Evolutionary conservation across 2,888 invertebrate species (phyloP).

Genomic region (Oasisia sp.): DNA sequence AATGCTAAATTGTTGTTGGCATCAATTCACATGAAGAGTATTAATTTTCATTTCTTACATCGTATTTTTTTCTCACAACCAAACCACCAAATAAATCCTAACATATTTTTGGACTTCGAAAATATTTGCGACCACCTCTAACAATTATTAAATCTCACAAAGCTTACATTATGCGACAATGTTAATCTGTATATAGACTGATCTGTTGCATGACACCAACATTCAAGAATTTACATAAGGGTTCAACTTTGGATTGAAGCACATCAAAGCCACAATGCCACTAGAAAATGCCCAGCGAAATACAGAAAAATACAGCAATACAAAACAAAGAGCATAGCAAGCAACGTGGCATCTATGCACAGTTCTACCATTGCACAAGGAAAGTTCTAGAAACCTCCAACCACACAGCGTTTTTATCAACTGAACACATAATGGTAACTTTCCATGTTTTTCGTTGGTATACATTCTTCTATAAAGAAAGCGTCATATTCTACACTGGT

Average conservation of each 20-base stretch:
- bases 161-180: not conserved
- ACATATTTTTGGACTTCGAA: too few relatives aligned
- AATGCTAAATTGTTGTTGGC: too few relatives aligned
- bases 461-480: not conserved
- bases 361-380: not conserved
- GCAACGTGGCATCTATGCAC: not conserved
- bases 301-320: not conserved
- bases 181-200: not conserved
- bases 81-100: too few relatives aligned
- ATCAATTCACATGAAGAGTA: too few relatives aligned
- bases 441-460: not conserved
- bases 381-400: slow-evolving; percentile 4
- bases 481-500: not conserved
- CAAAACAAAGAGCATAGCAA: not conserved
- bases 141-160: not conserved
- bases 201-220: not conserved
- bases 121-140: not conserved
- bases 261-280: not conserved
- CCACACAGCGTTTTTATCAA: not conserved
- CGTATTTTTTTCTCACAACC: too few relatives aligned
- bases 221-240: not conserved
- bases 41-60: too few relatives aligned
- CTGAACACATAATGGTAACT: not conserved
- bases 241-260: not conserved
- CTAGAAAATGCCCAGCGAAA: slow-evolving; percentile 5